A percentile compares a stretch with the other conserved stretches of the same genome.
Conservation (phyloP, 1,140 invertebrate genomes). For the Aphelinus certus region DNA sequence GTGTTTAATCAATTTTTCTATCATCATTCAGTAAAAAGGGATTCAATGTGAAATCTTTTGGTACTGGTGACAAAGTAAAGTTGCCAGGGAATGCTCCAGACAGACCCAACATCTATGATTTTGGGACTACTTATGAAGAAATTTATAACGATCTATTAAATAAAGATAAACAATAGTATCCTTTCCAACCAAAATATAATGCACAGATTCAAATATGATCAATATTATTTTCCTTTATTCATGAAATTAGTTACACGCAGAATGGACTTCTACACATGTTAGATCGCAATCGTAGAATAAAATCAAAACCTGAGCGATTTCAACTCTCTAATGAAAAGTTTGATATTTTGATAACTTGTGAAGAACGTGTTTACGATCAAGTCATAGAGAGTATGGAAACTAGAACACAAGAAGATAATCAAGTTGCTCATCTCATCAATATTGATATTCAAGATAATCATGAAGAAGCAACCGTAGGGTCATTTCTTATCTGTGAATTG, state of each 20-base stretch:
- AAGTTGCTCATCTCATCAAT: slow-evolving; percentile 96
- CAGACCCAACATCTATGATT: slow-evolving; percentile 98
- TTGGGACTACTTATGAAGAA: slow-evolving; percentile 94
- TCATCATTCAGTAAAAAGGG: slow-evolving; percentile 84
- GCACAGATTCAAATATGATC: not conserved
- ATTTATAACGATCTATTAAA: slow-evolving; percentile 95
- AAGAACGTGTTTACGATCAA: slow-evolving; percentile 99
- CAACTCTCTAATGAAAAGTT: slow-evolving; percentile 91
- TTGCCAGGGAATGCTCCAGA: slow-evolving; percentile 94
- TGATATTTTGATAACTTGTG: slow-evolving; percentile 96
- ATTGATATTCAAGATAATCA: slow-evolving; percentile 99
- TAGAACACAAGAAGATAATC: slow-evolving; percentile 76
- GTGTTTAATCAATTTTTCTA: slow-evolving; percentile 46
- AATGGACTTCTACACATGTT: slow-evolving; percentile 99
- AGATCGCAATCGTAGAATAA: slow-evolving; percentile 96
- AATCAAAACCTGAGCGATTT: slow-evolving; percentile 93
- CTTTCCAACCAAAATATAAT: slow-evolving; percentile 55
- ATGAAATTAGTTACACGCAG: slow-evolving; percentile 86
- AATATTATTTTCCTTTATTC: slow-evolving; percentile 30
- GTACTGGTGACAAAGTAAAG: slow-evolving; percentile 97
- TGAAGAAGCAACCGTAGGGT: slow-evolving; percentile 99
- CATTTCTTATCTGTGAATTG: slow-evolving; percentile 97
- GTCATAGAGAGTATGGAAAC: slow-evolving; percentile 81
- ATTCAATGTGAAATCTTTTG: slow-evolving; percentile 95
- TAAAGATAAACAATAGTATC: slow-evolving; percentile 90